Evolutionary conservation across 2,797 vertebrate species (phyloP), one percentile per base, ranked within the genome.

Genomic region (Benthosema pterotum): DNA sequence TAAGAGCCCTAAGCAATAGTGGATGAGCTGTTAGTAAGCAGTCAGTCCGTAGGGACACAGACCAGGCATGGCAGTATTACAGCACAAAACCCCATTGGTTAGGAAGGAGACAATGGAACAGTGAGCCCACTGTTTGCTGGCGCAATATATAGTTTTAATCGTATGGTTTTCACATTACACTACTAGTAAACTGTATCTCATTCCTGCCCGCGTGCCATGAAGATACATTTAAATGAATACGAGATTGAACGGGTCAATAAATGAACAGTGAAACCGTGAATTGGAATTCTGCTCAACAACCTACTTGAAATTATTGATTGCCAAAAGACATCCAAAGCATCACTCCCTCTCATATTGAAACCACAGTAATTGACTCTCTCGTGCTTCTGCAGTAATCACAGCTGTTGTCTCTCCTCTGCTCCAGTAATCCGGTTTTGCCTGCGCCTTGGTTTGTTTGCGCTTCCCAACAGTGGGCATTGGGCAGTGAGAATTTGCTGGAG

Each of bases 1-100:
- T 91, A 87, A 89, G 83, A 86, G 83, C 90, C 89, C 84, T 87
- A 88, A 89, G 90, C 90, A 85, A 88, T 78, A 82, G 87, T 88
- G 87, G 87, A 89, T 90, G 87, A 87, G 87, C 87, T 86, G 83
- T 90, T 90, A 87, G 87, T 87, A 87, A 83, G 86, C 71, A 63
- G 48, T 12, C 55, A 62, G 79, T 90, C 90, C 87, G 79, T 57
- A 63, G 89, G 88, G 90, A 90, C 71, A 63, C 54, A 81, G 79
- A 77, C 83, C 74, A 79, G 79, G 84, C 82, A 75, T 68, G 60
- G 48, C 82, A 70, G 83, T 82, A 47, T 38, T 49, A 82, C 80
- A 82, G 79, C 79, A 75, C 65, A 88, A 87, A 77, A 84, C 84
- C 88, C 76, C 79, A 84, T 78, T 89, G 87, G 79, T 88, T 82